phyloP scores from a whole-genome alignment of 2,797 vertebrate species.

The Cuculus canorus region DNA sequence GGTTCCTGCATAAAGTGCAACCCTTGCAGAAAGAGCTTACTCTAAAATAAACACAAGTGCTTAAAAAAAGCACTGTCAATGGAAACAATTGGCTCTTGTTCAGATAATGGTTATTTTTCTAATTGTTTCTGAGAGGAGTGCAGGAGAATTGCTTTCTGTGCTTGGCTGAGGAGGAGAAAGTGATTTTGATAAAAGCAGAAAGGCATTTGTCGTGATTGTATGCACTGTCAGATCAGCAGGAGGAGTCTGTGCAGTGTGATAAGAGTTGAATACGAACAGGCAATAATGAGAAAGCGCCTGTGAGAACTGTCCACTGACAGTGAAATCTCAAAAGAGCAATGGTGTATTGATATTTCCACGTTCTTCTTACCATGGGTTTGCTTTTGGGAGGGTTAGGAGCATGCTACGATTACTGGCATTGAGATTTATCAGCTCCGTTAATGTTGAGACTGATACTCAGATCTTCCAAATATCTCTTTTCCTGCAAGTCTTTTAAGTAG shows the following conservation, averaged over 20 bases:
- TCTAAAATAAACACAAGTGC: background rate
- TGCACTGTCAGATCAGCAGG: background rate
- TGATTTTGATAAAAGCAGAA: background rate
- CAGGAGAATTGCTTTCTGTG: background rate
- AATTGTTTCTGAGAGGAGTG: background rate
- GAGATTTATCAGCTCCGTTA: background rate
- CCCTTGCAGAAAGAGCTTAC: background rate
- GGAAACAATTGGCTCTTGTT: background rate
- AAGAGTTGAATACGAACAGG: background rate
- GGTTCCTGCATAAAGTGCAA: background rate
- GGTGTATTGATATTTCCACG: rapidly evolving
- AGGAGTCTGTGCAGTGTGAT: background rate
- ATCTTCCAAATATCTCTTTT: background rate
- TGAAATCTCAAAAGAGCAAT: background rate
- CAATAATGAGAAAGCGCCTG: background rate
- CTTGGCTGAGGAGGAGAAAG: background rate
- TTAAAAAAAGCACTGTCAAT: background rate
- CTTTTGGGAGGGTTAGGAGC: background rate
- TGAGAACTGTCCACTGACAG: background rate
- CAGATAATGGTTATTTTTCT: background rate
- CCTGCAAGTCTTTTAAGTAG: background rate
- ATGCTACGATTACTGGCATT: background rate
- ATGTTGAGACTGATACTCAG: background rate
- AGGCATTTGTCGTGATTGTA: background rate
- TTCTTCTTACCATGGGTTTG: rapidly evolving